Conservation (phyloP, 2,113 vertebrate species). For the Amphiprion percula region DNA sequence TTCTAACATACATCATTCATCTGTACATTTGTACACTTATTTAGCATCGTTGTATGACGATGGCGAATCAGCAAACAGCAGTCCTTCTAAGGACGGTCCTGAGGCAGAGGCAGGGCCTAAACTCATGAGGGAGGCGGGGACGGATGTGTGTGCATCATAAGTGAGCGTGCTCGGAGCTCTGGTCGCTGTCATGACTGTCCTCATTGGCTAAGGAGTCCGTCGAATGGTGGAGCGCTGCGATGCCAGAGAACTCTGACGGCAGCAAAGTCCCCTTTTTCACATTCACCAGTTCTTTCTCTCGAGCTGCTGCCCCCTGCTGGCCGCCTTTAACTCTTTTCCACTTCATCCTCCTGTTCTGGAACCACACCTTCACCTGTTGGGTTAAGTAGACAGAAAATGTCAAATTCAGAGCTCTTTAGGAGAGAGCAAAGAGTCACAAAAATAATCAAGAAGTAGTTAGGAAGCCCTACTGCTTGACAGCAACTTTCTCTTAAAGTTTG, state of each 20-base stretch:
- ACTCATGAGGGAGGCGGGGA: constrained; percentile 69
- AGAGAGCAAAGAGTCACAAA: neutral
- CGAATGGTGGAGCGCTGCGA: constrained; percentile 91
- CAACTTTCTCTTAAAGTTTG: constrained; percentile 52
- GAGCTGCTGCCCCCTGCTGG: constrained; percentile 95
- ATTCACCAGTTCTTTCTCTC: constrained; percentile 98
- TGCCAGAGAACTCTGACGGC: constrained; percentile 95
- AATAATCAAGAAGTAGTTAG: neutral
- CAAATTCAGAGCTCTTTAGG: neutral
- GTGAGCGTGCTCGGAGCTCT: constrained; percentile 96
- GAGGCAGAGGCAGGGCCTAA: constrained; percentile 84
- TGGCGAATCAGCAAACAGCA: constrained; percentile 70
- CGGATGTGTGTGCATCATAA: constrained; percentile 88
- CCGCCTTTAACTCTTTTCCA: constrained; percentile 99
- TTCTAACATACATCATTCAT: constrained; percentile 45
- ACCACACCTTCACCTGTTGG: constrained; percentile 98
- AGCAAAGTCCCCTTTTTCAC: constrained; percentile 97
- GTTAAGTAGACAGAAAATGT: constrained; percentile 18
- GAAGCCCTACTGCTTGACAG: neutral
- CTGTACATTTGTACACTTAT: constrained; percentile 74
- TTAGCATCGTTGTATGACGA: constrained; percentile 74
- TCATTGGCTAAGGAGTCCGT: constrained; percentile 95
- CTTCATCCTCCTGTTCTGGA: constrained; percentile 98
- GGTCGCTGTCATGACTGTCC: constrained; percentile 97
- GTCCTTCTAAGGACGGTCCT: constrained; percentile 84